Conservation (phyloP, 2,113 vertebrate species). For the Sigmodon hispidus region DNA sequence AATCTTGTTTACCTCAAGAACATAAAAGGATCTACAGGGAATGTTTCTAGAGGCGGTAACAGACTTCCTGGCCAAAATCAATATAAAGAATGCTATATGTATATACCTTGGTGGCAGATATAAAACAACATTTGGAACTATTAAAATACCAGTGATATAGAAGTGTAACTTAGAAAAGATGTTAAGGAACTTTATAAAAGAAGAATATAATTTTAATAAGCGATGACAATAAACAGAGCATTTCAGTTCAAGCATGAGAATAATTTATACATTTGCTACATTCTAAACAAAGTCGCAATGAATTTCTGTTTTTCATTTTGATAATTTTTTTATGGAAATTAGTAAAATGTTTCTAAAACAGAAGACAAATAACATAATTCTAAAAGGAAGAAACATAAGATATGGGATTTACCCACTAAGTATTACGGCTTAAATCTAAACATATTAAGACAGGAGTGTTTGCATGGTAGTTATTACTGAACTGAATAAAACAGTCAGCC, state of each 20-base stretch:
- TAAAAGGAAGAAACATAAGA: neutral
- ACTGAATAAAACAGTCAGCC: neutral
- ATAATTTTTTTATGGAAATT: neutral
- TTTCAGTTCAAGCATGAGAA: too few relatives aligned
- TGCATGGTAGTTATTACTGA: neutral
- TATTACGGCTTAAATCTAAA: neutral
- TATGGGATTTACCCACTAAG: neutral
- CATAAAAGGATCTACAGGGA: neutral
- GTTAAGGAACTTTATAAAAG: constrained; percentile 35
- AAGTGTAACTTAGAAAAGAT: constrained; percentile 19
- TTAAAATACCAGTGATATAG: neutral
- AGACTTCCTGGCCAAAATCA: neutral
- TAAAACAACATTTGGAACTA: neutral
- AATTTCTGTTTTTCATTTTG: neutral
- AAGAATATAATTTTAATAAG: neutral
- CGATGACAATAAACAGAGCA: neutral
- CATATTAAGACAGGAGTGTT: neutral
- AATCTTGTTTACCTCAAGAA: neutral
- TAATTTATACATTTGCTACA: neutral
- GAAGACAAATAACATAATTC: neutral
- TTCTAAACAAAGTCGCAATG: neutral
- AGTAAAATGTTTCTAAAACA: constrained; percentile 20
- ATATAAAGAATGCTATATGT: neutral
- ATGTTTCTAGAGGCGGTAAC: neutral
- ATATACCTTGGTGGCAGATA: neutral